Evolutionary conservation across 2,797 vertebrate species (phyloP).

Genomic region (Salarias fasciatus): DNA sequence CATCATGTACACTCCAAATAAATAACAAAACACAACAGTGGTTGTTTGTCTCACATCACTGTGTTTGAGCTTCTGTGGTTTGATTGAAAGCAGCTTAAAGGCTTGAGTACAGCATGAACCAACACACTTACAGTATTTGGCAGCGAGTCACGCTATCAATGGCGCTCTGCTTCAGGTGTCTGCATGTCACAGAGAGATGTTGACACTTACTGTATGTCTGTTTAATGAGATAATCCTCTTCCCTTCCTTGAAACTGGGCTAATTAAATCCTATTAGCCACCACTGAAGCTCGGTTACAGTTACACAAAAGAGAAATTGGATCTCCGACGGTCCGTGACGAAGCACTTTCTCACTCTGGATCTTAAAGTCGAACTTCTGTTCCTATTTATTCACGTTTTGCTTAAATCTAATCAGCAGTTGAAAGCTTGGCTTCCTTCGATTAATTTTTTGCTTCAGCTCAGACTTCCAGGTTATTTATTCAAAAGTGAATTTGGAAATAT

Average conservation of each 20-base stretch:
- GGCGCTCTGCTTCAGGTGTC: slow-evolving; percentile 46
- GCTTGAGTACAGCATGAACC: slow-evolving; percentile 7
- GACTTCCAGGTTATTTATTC: background rate
- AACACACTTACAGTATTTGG: background rate
- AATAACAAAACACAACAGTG: too few relatives aligned
- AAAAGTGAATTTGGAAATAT: too few relatives aligned
- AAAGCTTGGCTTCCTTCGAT: background rate
- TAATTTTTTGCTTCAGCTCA: background rate
- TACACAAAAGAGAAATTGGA: slow-evolving; percentile 34
- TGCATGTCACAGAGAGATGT: slow-evolving; percentile 28
- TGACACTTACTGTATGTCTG: slow-evolving; percentile 34
- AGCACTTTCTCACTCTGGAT: slow-evolving; percentile 9
- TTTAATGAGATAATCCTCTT: slow-evolving; percentile 58
- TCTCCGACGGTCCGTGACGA: slow-evolving; percentile 30
- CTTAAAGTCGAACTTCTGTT: slow-evolving; percentile 10
- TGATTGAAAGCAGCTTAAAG: background rate
- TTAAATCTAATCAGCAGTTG: slow-evolving; percentile 8
- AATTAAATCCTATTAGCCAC: slow-evolving; percentile 34
- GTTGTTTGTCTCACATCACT: too few relatives aligned
- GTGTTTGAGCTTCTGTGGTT: too few relatives aligned
- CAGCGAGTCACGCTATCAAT: slow-evolving; percentile 42
- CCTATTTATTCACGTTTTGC: background rate
- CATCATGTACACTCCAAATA: too few relatives aligned
- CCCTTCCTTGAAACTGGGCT: slow-evolving; percentile 35
- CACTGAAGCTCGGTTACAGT: slow-evolving; percentile 20